Base-by-base conservation (phyloP, 2,797 vertebrate genomes). In the Tachyglossus aculeatus region DNA sequence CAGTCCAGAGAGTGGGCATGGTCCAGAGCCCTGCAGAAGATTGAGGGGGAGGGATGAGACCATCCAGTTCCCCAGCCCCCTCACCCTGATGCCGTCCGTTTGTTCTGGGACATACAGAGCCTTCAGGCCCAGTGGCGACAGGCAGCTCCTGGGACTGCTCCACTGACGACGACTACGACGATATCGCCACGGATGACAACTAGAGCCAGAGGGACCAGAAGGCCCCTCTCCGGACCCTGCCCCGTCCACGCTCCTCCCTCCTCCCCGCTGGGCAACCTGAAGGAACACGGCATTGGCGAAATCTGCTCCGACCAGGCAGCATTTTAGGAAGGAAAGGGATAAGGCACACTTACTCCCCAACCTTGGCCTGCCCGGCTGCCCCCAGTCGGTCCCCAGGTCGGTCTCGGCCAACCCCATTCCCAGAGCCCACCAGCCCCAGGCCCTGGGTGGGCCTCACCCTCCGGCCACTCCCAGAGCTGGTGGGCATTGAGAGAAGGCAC, bases 151-250 rank as follows among this genome's bases (percentile, higher is more conserved):
- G 22, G 32, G 29, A 50, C 2, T 65, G 57, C 12, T 83, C 55
- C 34, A 54, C 48, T 0, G 59, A 40, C 0, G 80, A 75, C 0
- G 82, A 85, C 34, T 87, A 87, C 0, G 85, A 87, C 5, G 85
- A 87, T 74, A 87, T 85, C 0, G 60, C 80, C 18, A 68, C 78
- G 4, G 41, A 67, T 39, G 83, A 85, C 74, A 5, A 13, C 1
- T n/a, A 13, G 25, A 10, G 19, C 37, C 12, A 1, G 29, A 0
- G 9, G 36, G 43, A 53, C 19, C 22, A 4, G 11, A 4, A 0
- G 38, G 44, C 21, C 18, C 21, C 38, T 9, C 16, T 24, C 31
- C 24, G 24, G 27, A 51, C 37, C 40, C 12, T 19, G 45, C 25
- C 29, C n/a, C n/a, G 1, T 32, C 51, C 13, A 13, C 47, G 9